Evolutionary conservation across 2,113 vertebrate species (phyloP), one percentile per base, ranked within the genome.

Genomic region (Columbina picui): DNA sequence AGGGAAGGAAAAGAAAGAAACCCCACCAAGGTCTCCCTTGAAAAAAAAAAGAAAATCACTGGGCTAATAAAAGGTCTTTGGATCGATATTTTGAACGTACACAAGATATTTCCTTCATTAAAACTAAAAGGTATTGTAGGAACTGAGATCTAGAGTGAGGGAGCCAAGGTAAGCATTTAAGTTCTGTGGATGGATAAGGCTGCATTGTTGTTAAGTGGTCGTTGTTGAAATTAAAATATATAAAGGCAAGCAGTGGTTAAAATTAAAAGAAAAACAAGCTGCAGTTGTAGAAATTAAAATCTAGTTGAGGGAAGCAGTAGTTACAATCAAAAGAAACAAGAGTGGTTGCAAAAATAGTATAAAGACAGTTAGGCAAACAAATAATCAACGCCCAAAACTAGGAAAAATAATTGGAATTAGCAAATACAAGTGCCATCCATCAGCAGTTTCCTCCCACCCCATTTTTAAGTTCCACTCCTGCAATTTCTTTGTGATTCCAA

Each of bases 381-480:
- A 61, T 88, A 93, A 69, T 90, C 70, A 95, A 93, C 71, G n/a
- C 27, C 50, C 80, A 94, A 92, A 78, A 32, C 30, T 71, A 47
- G 50, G 23, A 86, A 87, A 47, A 75, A n/a, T 59, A 86, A 59
- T 5, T 77, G 32, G 41, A 70, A 67, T 90, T 88, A 86, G 55
- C 10, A 92, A 92, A 82, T 75, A 25, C 5, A 55, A 57, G 26
- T 67, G 60, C 59, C 53, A 77, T 47, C 52, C 59, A 70, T 80
- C 8, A 2, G 59, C 71, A 83, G 14, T 43, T 91, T 94, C 30
- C 10, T 15, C 65, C 32, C 13, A 61, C 13, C 3, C 19, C 55
- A 17, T 52, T 91, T 74, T 69, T 85, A 76, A 65, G 18, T 69
- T 88, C 19, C 9, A 12, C 19, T 47, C 7, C 34, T 92, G 73